Conservation (phyloP, 2,888 invertebrate species). For the Anagyrus pseudococci region DNA sequence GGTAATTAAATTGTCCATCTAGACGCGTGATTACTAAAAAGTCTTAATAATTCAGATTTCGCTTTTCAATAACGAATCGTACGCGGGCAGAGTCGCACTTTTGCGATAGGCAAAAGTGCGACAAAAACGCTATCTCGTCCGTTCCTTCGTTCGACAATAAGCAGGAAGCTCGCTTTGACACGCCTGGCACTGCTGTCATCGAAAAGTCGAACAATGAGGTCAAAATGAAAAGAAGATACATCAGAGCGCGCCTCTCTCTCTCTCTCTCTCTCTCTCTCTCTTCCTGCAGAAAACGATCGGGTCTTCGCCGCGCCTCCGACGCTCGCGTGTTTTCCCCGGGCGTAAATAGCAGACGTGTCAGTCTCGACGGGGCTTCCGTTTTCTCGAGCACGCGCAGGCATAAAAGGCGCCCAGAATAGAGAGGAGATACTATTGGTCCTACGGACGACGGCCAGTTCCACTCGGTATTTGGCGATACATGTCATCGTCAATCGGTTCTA, state of each 20-base stretch:
- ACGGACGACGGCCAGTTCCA: conserved; percentile 25
- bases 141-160: conserved; percentile 5
- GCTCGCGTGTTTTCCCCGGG: background rate
- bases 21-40: too few species aligned
- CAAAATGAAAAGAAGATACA: conserved; percentile 17
- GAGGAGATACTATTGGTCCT: conserved; percentile 38
- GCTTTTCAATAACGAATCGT: too few species aligned
- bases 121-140: too few species aligned
- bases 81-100: too few species aligned
- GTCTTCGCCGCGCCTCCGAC: background rate
- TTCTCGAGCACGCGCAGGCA: conserved; percentile 30
- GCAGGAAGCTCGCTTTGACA: conserved; percentile 7
- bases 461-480: background rate
- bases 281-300: conserved; percentile 7
- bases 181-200: background rate
- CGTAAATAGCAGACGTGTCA: conserved; percentile 17
- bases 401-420: conserved; percentile 33
- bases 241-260: too few species aligned
- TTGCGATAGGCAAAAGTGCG: too few species aligned
- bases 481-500: too few species aligned
- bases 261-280: background rate
- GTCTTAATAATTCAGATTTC: too few species aligned
- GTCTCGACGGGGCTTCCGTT: conserved; percentile 29
- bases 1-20: too few species aligned
- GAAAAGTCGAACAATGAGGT: conserved; percentile 1